These are phyloP conservation scores for Drosophila quinaria DNA, from an alignment of 2,888 invertebrate genomes.

Conservation along the genomic window DNA sequence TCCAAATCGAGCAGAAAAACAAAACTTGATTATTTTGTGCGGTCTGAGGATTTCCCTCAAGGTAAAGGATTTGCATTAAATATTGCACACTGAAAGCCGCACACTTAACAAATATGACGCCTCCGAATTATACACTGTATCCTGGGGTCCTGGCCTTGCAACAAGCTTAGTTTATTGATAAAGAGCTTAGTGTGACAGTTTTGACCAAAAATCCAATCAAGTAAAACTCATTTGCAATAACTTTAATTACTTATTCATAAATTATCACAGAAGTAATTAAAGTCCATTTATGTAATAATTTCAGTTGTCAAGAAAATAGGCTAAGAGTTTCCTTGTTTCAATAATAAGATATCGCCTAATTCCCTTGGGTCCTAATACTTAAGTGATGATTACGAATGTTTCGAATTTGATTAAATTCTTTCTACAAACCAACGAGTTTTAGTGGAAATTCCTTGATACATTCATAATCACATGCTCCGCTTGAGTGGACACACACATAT, in stretches of 20 bases:
- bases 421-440: not conserved
- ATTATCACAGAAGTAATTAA: conserved; percentile 12
- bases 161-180: conserved; percentile 44
- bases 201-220: conserved; percentile 42
- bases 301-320: not conserved
- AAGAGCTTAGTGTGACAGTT: conserved; percentile 26
- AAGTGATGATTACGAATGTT: not conserved
- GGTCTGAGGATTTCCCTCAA: conserved; percentile 61
- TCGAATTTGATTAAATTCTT: not conserved
- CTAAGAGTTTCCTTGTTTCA: not conserved
- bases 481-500: no score
- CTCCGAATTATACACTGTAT: conserved; percentile 62
- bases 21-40: conserved; percentile 85
- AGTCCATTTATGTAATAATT: conserved; percentile 34
- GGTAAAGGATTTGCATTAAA: conserved; percentile 58
- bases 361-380: no score
- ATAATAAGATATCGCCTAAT: not conserved
- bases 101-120: conserved; percentile 73
- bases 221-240: conserved; percentile 19
- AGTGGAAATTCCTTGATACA: not conserved
- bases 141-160: conserved; percentile 11
- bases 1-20: conserved; percentile 84
- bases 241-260: conserved; percentile 42
- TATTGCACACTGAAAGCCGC: conserved; percentile 63
- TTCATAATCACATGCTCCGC: no score